Evolutionary conservation across 2,797 vertebrate genomes (phyloP).

Genomic region (Dipus sagitta): DNA sequence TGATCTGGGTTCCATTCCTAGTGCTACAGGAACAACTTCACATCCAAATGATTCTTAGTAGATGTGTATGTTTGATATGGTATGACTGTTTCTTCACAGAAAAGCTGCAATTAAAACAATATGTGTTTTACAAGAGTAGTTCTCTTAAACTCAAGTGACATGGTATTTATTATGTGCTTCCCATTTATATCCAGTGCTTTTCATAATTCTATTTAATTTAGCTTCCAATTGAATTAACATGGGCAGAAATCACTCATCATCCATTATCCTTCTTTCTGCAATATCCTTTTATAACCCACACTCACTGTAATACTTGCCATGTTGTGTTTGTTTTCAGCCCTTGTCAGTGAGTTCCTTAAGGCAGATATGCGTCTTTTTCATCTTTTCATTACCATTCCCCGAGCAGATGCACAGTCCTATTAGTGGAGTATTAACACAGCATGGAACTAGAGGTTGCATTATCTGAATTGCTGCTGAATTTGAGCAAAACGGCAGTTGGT

Average conservation of each 20-base stretch:
- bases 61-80: background rate
- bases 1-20: background rate
- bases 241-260: background rate
- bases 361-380: background rate
- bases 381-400: background rate
- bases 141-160: slow-evolving; percentile 36
- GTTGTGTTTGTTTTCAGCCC: slow-evolving; percentile 12
- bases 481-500: background rate
- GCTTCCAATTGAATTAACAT: background rate
- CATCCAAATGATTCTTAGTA: background rate
- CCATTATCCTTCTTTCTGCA: background rate
- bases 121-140: background rate
- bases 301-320: background rate
- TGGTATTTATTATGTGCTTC: background rate
- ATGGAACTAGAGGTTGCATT: slow-evolving; percentile 18
- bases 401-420: background rate
- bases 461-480: background rate
- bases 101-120: slow-evolving; percentile 48
- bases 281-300: background rate
- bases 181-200: background rate
- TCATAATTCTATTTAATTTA: background rate
- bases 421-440: background rate
- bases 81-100: background rate
- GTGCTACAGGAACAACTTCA: background rate
- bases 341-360: background rate